Base-by-base conservation (phyloP, 2,113 vertebrate genomes). In the Thinocorus orbignyianus region DNA sequence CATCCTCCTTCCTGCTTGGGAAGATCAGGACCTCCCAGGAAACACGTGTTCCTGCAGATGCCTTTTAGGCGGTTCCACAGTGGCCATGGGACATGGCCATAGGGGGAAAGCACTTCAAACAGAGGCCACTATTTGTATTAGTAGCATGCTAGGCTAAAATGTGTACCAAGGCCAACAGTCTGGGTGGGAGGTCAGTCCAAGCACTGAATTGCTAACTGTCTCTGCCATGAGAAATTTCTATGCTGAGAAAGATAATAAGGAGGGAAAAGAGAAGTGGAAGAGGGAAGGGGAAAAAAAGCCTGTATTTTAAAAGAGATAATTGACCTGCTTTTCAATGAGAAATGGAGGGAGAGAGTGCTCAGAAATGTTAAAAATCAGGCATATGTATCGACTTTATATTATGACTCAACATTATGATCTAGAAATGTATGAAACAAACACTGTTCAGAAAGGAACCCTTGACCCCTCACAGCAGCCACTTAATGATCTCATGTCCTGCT, bases 371-470 rank as follows among this genome's bases (percentile, higher is more conserved):
- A 94, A 94, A 90, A 70, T 86, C 39, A 3, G 2, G 7, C 39
- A 55, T 82, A 39, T 51, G 7, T 65, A 62, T 82, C 80, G 49
- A 62, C 46, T 83, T 88, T n/a, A 15, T 64, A 85, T 58, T 55
- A 69, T 58, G 57, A 85, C 17, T 76, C 35, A 92, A 85, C 41
- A 41, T 49, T n/a, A 61, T 81, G n/a, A 41, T 73, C 49, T 79
- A 57, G 30, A 78, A 66, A 92, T 80, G 12, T 61, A 93, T 54
- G 88, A 94, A 90, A 57, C n/a, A 74, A 83, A 11, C 10, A 39
- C 71, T 51, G 9, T 83, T 88, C 80, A 93, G 72, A 88, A 95
- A 73, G 92, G 71, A 86, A 30, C 48, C 41, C 80, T 92, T 66
- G 74, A 73, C 54, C 31, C 61, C 68, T n/a, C 39, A 14, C 12